phyloP scores from a whole-genome alignment of 2,888 invertebrate species.

The Nephrotoma flavescens region DNA sequence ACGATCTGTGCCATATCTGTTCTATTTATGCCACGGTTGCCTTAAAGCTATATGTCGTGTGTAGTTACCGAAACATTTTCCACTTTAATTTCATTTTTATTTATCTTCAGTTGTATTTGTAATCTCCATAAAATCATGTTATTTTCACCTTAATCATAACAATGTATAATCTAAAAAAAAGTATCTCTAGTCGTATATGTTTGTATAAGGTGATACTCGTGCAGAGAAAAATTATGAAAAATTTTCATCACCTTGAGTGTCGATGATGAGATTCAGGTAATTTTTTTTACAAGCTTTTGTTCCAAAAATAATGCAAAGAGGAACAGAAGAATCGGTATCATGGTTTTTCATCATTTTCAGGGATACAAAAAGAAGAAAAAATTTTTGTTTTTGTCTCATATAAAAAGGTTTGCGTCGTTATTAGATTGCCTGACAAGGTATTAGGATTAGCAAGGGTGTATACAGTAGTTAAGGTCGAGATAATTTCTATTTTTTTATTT shows the following conservation, averaged over 20 bases:
- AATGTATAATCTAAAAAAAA: not conserved
- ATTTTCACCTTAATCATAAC: not conserved
- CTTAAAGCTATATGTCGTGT: not conserved
- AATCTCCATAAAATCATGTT: not conserved
- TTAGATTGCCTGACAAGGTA: not conserved
- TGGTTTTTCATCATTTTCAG: not conserved
- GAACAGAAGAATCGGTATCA: not conserved
- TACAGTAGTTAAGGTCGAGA: not conserved
- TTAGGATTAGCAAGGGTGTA: not conserved
- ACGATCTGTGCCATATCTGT: not conserved
- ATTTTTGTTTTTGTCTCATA: not conserved
- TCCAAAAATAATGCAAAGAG: not conserved
- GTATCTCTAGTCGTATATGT: not conserved
- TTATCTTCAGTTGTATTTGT: not conserved
- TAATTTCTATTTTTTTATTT: not conserved
- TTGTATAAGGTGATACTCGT: not conserved
- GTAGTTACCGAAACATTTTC: not conserved
- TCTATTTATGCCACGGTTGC: not conserved
- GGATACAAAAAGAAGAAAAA: not conserved
- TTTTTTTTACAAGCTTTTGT: not conserved
- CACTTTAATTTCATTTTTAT: not conserved
- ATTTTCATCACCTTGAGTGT: not conserved
- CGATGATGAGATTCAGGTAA: not conserved
- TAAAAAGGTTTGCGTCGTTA: not conserved
- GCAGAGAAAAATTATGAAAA: not conserved